A percentile compares a stretch with the other conserved stretches of the same genome.
phyloP scores from a whole-genome alignment of 1,140 invertebrate genomes.

The Neoseiulus cucumeris region DNA sequence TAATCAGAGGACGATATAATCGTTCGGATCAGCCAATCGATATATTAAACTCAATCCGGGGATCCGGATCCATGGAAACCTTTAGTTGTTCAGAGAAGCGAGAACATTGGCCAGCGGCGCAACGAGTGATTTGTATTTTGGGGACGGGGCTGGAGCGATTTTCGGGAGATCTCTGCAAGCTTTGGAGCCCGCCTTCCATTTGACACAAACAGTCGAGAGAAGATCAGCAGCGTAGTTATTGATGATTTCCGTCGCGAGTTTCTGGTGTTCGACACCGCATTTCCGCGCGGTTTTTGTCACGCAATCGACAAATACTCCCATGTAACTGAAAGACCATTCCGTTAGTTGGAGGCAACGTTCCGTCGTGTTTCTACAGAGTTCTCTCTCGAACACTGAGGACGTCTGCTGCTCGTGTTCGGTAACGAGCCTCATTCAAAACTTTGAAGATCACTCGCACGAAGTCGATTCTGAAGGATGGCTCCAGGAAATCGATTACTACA shows the following conservation, averaged over 20 bases:
- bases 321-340: background rate
- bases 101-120: background rate
- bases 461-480: too few species aligned
- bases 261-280: background rate
- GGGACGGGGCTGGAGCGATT: background rate
- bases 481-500: too few species aligned
- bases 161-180: background rate
- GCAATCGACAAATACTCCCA: background rate
- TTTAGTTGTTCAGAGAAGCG: background rate
- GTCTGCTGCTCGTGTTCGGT: too few species aligned
- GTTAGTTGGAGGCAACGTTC: too few species aligned
- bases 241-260: background rate
- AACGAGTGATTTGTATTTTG: background rate
- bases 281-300: background rate
- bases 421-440: too few species aligned
- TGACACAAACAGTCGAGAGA: background rate
- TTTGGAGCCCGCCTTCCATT: background rate
- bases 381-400: too few species aligned
- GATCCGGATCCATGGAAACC: too few species aligned
- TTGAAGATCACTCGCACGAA: too few species aligned
- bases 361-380: too few species aligned
- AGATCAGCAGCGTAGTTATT: constrained; percentile 1
- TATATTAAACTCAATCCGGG: too few species aligned
- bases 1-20: too few species aligned
- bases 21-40: too few species aligned